Base-by-base conservation (phyloP, 2,888 invertebrate species). In the Melikaiella ostensackeni region DNA sequence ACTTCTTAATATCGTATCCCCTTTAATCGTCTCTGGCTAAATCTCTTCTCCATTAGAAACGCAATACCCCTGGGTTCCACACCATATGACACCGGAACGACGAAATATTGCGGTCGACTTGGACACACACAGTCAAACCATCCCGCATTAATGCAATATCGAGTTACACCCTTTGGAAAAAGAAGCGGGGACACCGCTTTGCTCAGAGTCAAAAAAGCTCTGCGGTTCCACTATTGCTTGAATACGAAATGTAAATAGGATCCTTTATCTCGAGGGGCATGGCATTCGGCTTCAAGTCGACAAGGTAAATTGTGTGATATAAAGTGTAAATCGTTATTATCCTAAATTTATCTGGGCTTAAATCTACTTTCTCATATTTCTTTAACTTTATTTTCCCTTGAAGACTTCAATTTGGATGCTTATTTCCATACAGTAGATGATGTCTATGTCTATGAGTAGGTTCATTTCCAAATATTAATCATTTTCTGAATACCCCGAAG, bases 101-200 rank as follows among this genome's bases (percentile, higher is more conserved):
- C 86, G 86, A 88, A 89, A 89, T 90, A 89, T 89, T 86, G 88
- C 85, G 86, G 85, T 84, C 84, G 84, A 86, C 84, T 87, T 85
- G 86, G 83, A 84, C 85, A 82, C 84, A 80, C 82, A 82, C 83
- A 85, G 84, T 85, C 83, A 84, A 86, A 86, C 83, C 81, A 81
- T 81, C 80, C 86, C 84, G 82, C 84, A 86, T 88, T 88, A 88
- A 88, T 84, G 85, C 81, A 82, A 85, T 88, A 87, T 88, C 86
- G 79, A 83, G 83, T 88, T 88, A 86, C 88, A 77, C 77, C 74
- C 63, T 75, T 66, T 77, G 70, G 21, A 50, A 30, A 70, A 70
- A 55, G 70, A 13, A 70, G 70, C 8, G 7, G 24, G 11, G 27
- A 46, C 30, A 46, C 16, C 24, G 42, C 3, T 27, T 46, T 46